phyloP scores from a whole-genome alignment of 2,113 vertebrate species.

The human region DNA sequence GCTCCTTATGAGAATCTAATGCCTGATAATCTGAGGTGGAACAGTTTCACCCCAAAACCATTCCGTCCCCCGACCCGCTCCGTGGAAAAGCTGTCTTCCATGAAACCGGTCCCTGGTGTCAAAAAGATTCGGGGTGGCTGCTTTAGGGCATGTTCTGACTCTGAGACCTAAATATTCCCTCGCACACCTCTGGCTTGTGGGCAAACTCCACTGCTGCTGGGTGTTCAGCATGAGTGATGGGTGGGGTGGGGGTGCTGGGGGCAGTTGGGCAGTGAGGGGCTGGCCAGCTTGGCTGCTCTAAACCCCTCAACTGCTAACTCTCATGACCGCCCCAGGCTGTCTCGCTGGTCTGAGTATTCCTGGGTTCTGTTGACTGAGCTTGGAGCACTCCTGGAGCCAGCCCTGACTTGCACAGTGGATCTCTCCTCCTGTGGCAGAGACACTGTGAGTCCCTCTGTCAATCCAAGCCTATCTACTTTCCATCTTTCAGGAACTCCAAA shows the following conservation, averaged over 20 bases:
- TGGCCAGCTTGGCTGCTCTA: background rate
- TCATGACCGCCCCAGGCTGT: background rate
- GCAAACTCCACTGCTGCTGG: background rate
- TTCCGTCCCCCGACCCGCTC: too few relatives aligned
- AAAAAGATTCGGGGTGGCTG: too few relatives aligned
- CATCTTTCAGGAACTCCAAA: background rate
- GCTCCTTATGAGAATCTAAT: too few relatives aligned
- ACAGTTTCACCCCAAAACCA: too few relatives aligned
- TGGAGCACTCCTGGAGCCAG: background rate
- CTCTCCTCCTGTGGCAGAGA: background rate
- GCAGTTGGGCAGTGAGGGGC: background rate
- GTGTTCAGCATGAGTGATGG: background rate
- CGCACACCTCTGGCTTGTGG: background rate
- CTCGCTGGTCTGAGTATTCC: background rate
- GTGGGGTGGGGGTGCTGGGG: background rate
- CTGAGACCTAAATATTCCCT: background rate
- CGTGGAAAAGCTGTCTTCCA: too few relatives aligned
- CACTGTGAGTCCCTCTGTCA: background rate
- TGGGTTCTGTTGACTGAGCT: background rate
- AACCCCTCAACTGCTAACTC: fast-evolving
- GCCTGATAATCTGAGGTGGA: too few relatives aligned
- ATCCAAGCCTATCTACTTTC: background rate
- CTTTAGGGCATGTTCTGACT: background rate
- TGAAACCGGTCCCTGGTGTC: too few relatives aligned
- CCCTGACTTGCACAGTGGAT: too few relatives aligned